Evolutionary conservation across 2,797 vertebrate genomes (phyloP).

Genomic region (Okamejei kenojei): DNA sequence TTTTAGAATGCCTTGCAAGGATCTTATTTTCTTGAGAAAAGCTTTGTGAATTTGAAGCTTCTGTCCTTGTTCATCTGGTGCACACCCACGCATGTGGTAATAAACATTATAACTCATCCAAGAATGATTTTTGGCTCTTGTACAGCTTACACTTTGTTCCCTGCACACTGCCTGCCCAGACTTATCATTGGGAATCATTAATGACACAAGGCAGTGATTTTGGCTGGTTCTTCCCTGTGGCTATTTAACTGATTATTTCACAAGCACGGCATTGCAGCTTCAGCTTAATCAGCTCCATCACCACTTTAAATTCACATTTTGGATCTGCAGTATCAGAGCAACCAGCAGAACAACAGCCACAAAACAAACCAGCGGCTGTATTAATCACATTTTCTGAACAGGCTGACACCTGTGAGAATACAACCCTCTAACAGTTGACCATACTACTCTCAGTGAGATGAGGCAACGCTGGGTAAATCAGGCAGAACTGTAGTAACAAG

Average conservation of each 20-base stretch:
- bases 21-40: background rate
- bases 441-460: background rate
- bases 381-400: background rate
- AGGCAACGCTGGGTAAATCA: background rate
- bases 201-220: background rate
- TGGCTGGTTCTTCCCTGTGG: constrained; percentile 12
- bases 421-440: background rate
- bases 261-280: background rate
- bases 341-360: background rate
- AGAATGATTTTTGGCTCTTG: constrained; percentile 13
- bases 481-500: background rate
- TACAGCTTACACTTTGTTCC: constrained; percentile 1
- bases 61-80: constrained; percentile 1
- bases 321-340: background rate
- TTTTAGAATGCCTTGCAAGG: no score
- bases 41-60: constrained; percentile 26
- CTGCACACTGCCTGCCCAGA: background rate
- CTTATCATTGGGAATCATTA: background rate
- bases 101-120: constrained; percentile 27
- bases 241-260: constrained; percentile 31
- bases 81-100: constrained; percentile 24
- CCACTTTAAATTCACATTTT: background rate
- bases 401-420: background rate
- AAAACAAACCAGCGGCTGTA: background rate
- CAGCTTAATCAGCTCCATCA: constrained; percentile 11